phyloP scores from a whole-genome alignment of 2,113 vertebrate genomes.

The Pitta sordida region DNA sequence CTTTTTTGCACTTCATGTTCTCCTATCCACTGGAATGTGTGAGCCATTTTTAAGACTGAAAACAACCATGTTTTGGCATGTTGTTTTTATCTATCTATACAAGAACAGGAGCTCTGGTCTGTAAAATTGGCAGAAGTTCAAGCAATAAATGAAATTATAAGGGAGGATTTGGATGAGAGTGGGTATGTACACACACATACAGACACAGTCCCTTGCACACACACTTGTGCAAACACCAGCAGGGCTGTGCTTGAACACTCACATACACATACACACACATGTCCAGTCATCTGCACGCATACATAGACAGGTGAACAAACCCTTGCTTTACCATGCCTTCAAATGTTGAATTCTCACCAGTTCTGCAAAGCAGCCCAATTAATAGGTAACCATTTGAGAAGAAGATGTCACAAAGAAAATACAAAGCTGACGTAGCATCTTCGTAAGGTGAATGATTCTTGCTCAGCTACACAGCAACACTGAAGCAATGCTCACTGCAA shows the following conservation, averaged over 20 bases:
- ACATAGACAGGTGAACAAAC: too few relatives aligned
- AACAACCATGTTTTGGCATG: neutral
- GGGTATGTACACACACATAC: too few relatives aligned
- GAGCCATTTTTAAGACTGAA: neutral
- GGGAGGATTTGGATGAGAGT: too few relatives aligned
- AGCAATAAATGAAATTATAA: neutral
- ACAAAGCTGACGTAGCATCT: neutral
- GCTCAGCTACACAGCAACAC: constrained; percentile 23
- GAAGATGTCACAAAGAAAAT: neutral
- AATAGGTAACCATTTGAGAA: neutral
- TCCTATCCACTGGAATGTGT: neutral
- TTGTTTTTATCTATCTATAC: neutral
- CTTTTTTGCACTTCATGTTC: neutral
- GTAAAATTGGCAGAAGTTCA: neutral
- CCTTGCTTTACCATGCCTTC: neutral
- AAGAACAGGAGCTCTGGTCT: neutral
- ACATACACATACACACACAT: too few relatives aligned
- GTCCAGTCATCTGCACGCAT: too few relatives aligned
- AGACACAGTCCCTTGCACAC: too few relatives aligned
- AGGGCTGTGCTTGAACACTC: too few relatives aligned
- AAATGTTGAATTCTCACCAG: neutral
- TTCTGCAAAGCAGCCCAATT: neutral
- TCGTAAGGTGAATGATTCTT: constrained; percentile 31
- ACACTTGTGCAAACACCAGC: too few relatives aligned
- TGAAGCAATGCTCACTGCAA: constrained; percentile 52